A percentile compares a stretch with the other conserved stretches of the same genome.
phyloP scores from a whole-genome alignment of 2,113 vertebrate genomes.

The Plestiodon gilberti region DNA sequence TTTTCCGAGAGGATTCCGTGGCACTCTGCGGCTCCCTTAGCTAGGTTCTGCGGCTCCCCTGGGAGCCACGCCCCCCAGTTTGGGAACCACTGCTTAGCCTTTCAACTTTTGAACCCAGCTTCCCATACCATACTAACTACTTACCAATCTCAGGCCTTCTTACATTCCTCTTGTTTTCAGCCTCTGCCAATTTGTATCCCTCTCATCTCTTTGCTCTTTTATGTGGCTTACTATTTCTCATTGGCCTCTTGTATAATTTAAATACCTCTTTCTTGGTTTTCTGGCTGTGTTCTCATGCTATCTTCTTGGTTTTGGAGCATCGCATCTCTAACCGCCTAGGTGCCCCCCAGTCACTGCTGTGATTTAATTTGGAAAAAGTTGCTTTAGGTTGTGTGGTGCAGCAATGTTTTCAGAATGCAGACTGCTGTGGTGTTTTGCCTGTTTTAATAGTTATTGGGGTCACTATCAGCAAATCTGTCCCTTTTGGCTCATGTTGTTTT shows the following conservation, averaged over 20 bases:
- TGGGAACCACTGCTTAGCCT: too few relatives aligned
- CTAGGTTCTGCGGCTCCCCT: too few relatives aligned
- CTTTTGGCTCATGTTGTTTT: not conserved
- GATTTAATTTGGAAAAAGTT: conserved; percentile 4
- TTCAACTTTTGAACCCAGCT: not conserved
- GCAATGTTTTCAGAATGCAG: not conserved
- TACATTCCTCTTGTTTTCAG: not conserved
- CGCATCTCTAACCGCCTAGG: not conserved
- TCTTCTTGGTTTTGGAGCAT: not conserved
- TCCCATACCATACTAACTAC: not conserved
- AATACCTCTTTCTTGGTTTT: not conserved
- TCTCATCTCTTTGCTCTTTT: not conserved
- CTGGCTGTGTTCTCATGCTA: not conserved
- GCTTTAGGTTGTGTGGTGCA: not conserved
- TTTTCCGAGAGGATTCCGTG: too few relatives aligned
- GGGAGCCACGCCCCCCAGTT: too few relatives aligned
- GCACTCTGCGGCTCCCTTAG: too few relatives aligned
- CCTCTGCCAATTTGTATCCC: conserved; percentile 3
- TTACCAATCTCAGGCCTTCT: not conserved
- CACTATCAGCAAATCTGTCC: not conserved
- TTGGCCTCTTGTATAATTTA: conserved; percentile 1
- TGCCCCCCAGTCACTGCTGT: not conserved
- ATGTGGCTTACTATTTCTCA: not conserved
- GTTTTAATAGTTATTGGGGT: not conserved
- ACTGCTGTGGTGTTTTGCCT: not conserved